These are phyloP conservation scores for Dynastes hyllus DNA, from an alignment of 2,888 invertebrate species.

Conservation along the genomic window DNA sequence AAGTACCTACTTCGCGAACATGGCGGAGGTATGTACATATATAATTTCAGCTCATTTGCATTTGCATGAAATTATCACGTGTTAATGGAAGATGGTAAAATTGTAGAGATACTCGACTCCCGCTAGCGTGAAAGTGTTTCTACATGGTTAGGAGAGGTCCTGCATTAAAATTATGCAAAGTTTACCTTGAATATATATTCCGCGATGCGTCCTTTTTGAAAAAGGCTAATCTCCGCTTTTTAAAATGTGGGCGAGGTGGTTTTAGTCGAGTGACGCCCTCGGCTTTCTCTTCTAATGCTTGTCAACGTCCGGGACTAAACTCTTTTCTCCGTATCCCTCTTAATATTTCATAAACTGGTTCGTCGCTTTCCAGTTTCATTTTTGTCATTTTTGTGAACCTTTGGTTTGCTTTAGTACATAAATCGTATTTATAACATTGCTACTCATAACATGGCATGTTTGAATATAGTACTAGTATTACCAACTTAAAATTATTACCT, in stretches of 20 bases:
- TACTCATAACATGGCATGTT: no score
- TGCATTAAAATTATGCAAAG: background rate
- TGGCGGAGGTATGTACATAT: no score
- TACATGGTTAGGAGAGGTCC: background rate
- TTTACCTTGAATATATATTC: background rate
- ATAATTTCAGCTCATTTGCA: conserved; percentile 20
- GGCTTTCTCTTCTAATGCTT: background rate
- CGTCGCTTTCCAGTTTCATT: no score
- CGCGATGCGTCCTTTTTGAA: background rate
- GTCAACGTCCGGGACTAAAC: no score
- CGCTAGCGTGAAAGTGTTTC: background rate
- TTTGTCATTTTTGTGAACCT: no score
- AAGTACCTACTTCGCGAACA: background rate
- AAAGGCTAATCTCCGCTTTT: conserved; percentile 4
- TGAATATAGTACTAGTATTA: no score
- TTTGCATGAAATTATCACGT: conserved; percentile 16
- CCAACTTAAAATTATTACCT: no score
- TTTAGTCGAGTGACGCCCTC: background rate
- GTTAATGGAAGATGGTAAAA: conserved; percentile 15
- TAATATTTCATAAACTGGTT: no score
- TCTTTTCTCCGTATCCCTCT: no score
- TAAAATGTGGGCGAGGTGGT: background rate
- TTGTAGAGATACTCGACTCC: background rate
- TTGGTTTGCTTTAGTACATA: no score
- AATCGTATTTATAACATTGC: no score